phyloP scores from a whole-genome alignment of 30 jellyfish, hydroid and myxozoan species.

The Rhopilema esculentum region DNA sequence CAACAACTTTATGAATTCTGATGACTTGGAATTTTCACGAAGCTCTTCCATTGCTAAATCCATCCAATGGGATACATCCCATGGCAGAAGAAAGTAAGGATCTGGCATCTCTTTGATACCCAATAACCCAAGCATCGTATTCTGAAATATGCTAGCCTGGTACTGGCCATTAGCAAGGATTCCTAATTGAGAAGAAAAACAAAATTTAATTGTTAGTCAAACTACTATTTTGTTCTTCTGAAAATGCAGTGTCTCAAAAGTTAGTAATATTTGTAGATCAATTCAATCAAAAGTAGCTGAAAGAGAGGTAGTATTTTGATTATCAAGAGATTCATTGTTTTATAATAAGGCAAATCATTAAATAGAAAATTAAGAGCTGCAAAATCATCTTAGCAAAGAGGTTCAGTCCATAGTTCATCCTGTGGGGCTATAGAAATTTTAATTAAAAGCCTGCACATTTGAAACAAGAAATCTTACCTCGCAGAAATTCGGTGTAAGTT shows the following conservation, averaged over 20 bases:
- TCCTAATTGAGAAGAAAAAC: no score
- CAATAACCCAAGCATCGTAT: neutral
- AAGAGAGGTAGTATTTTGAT: no score
- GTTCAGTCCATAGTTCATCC: no score
- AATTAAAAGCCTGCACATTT: neutral
- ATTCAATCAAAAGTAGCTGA: no score
- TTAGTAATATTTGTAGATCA: no score
- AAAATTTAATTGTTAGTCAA: no score
- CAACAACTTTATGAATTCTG: constrained; percentile 13
- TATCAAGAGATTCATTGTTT: no score
- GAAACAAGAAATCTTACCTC: constrained; percentile 1
- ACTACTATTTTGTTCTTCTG: no score
- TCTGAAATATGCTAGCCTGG: neutral
- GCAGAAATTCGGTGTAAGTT: neutral
- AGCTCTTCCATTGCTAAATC: constrained; percentile 32
- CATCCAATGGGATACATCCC: constrained; percentile 56
- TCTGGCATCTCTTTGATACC: neutral
- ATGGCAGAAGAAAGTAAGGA: constrained; percentile 7
- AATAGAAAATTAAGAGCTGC: no score
- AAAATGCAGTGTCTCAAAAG: neutral
- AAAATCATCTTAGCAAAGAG: no score
- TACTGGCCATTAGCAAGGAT: neutral
- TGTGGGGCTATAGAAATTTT: no score
- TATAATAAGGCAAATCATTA: no score
- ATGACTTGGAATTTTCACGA: neutral